phyloP scores from a whole-genome alignment of 2,797 vertebrate species.

The Crax fasciolata region DNA sequence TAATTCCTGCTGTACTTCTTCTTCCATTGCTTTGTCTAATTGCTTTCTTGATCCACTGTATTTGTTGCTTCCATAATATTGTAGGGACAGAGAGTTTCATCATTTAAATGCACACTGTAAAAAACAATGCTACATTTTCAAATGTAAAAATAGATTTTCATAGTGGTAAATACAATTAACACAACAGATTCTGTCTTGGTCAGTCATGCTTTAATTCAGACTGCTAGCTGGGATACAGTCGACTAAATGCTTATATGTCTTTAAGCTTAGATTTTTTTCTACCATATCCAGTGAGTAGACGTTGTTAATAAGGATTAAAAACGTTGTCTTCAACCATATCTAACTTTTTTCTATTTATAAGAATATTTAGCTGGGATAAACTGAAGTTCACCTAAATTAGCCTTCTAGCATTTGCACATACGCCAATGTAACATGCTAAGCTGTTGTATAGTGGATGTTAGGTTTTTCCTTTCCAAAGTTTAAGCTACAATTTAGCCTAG shows the following conservation, averaged over 20 bases:
- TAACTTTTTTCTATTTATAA: slow-evolving; percentile 20
- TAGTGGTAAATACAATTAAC: neutral
- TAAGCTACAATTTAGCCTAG: neutral
- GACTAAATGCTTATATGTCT: neutral
- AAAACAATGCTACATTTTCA: neutral
- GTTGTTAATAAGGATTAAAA: neutral
- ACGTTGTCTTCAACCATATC: neutral
- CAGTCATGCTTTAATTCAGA: neutral
- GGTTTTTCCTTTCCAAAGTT: neutral
- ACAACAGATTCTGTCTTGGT: neutral
- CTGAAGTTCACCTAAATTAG: neutral
- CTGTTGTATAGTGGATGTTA: neutral
- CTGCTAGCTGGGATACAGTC: neutral
- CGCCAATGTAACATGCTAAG: neutral
- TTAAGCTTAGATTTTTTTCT: neutral
- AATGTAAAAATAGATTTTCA: slow-evolving; percentile 1
- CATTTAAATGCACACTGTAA: neutral
- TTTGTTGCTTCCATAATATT: neutral
- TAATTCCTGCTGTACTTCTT: slow-evolving; percentile 11
- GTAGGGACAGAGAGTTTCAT: neutral
- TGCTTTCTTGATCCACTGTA: neutral
- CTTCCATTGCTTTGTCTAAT: neutral
- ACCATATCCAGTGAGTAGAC: neutral
- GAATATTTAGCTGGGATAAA: neutral
- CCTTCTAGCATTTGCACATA: neutral